These are phyloP conservation scores for Lasioglossum albipes DNA, from an alignment of 1,140 invertebrate genomes.

Conservation along the genomic window DNA sequence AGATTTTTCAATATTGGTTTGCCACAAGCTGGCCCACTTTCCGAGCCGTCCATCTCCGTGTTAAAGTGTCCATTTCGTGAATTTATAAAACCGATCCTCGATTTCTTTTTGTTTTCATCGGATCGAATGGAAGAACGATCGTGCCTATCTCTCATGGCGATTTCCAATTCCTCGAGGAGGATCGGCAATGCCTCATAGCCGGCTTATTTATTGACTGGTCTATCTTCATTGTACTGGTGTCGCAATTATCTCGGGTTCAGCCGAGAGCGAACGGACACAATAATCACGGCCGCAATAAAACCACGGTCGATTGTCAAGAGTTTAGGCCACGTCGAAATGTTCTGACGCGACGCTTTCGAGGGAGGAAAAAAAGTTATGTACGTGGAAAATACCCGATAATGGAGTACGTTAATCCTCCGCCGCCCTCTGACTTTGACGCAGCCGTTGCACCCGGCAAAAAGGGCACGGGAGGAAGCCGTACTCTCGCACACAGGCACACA, in stretches of 20 bases:
- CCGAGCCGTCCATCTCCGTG: background rate
- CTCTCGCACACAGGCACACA: background rate
- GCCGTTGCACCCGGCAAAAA: background rate
- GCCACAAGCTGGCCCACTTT: background rate
- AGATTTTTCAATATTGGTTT: slow-evolving; percentile 5
- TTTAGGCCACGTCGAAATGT: slow-evolving; percentile 3
- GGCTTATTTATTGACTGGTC: slow-evolving; percentile 13
- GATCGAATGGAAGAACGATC: background rate
- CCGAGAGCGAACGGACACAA: slow-evolving; percentile 23
- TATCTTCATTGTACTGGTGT: background rate
- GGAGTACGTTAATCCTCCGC: slow-evolving; percentile 2
- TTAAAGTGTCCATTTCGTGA: slow-evolving; percentile 5
- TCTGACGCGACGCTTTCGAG: slow-evolving; percentile 15
- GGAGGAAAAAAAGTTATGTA: slow-evolving; percentile 8
- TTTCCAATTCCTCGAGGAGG: slow-evolving; percentile 26
- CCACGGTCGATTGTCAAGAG: slow-evolving; percentile 6
- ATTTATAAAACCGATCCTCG: slow-evolving; percentile 12
- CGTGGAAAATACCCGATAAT: slow-evolving; percentile 26
- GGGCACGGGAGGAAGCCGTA: too few relatives aligned
- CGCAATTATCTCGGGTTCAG: slow-evolving; percentile 21
- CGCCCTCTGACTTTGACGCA: slow-evolving; percentile 7
- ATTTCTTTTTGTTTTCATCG: background rate
- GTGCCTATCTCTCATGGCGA: background rate
- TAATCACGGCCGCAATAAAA: slow-evolving; percentile 17
- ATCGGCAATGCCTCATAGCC: background rate